Percentiles rank a stretch among this genome's conserved stretches.
These are phyloP conservation scores for Tapirus indicus DNA, from an alignment of 2,797 vertebrate genomes.

Conservation along the genomic window DNA sequence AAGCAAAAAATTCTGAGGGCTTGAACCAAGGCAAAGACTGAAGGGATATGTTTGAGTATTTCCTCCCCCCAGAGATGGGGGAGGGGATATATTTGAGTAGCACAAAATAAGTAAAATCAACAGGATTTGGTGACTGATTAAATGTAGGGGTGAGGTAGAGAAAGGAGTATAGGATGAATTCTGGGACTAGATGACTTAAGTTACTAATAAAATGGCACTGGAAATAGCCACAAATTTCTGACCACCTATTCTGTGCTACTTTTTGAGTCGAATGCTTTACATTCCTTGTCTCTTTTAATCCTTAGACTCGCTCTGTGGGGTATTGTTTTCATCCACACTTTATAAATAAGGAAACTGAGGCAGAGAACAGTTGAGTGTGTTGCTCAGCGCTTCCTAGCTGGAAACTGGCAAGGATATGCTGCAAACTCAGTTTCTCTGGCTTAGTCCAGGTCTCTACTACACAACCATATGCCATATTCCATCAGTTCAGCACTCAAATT, in stretches of 20 bases:
- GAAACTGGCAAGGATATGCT: not conserved
- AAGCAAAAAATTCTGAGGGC: not conserved
- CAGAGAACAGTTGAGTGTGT: not conserved
- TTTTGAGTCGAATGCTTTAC: not conserved
- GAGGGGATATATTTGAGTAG: not conserved
- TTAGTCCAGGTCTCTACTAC: not conserved
- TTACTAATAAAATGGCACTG: not conserved
- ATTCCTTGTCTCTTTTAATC: too few relatives aligned
- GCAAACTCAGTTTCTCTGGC: not conserved
- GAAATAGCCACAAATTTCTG: not conserved
- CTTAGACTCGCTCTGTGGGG: too few relatives aligned
- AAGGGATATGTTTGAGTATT: not conserved
- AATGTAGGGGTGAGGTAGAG: not conserved
- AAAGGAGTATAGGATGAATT: not conserved
- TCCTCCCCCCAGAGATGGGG: not conserved
- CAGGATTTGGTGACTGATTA: not conserved
- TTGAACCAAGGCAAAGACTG: not conserved
- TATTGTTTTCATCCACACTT: too few relatives aligned
- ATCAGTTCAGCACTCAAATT: not conserved
- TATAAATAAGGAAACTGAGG: not conserved
- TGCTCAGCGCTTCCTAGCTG: not conserved
- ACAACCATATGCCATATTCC: not conserved
- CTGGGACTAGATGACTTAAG: not conserved
- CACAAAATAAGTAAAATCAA: too few relatives aligned
- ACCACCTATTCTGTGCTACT: not conserved